These are phyloP conservation scores for Sinhomidia bicolor DNA, from an alignment of 2,888 invertebrate species.

Conservation along the genomic window DNA sequence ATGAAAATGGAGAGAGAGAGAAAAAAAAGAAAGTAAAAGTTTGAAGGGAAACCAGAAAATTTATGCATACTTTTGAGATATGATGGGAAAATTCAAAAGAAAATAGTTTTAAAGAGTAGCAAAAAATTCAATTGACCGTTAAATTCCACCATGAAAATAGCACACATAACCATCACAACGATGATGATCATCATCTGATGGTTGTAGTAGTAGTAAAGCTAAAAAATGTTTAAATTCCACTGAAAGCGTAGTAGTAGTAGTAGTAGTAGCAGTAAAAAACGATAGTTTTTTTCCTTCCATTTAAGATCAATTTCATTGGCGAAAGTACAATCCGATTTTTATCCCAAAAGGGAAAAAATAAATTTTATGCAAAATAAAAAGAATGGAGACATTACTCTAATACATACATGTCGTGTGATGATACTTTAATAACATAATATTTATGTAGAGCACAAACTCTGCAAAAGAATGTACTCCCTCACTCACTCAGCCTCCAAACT, in stretches of 20 bases:
- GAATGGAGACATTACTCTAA: background rate
- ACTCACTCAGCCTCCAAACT: too few species aligned
- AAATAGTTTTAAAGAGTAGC: slow-evolving; percentile 8
- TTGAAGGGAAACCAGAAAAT: background rate
- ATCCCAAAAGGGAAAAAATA: background rate
- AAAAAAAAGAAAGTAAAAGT: background rate
- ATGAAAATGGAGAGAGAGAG: background rate
- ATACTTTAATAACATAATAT: slow-evolving; percentile 15
- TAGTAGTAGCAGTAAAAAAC: too few species aligned
- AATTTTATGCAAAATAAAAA: background rate
- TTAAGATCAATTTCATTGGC: background rate
- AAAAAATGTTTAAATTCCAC: too few species aligned
- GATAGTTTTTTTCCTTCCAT: background rate
- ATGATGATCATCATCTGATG: background rate
- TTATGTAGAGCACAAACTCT: background rate
- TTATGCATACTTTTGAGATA: slow-evolving; percentile 6
- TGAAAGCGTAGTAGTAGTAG: too few species aligned
- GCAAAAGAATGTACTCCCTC: background rate
- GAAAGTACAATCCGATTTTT: background rate
- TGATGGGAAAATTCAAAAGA: background rate
- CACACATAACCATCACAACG: too few species aligned
- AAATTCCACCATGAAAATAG: background rate
- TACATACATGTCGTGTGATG: background rate
- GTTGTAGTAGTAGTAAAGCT: background rate
- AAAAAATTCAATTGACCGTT: slow-evolving; percentile 35